These are phyloP conservation scores for Amphibalanus amphitrite DNA, from an alignment of 1,140 invertebrate genomes.

Conservation along the genomic window DNA sequence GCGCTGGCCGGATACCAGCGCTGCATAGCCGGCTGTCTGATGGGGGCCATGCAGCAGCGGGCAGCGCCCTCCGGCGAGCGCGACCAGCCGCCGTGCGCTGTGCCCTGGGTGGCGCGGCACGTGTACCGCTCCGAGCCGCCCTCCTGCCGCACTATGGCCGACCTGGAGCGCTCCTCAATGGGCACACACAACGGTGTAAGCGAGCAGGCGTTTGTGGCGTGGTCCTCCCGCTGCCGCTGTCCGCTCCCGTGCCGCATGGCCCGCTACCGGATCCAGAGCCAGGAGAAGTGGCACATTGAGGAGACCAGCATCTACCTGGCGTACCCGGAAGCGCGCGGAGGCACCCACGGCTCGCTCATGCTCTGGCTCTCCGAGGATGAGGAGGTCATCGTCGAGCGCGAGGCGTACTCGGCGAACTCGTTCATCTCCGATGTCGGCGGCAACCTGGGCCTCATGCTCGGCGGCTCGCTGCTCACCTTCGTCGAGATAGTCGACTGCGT, in stretches of 20 bases:
- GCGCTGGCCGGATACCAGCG: background rate
- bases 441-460: background rate
- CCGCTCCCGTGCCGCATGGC: background rate
- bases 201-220: background rate
- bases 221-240: background rate
- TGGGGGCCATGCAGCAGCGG: background rate
- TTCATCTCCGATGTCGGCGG: background rate
- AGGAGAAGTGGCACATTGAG: background rate
- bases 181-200: background rate
- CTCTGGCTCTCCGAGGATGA: background rate
- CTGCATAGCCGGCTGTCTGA: background rate
- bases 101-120: background rate
- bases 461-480: background rate
- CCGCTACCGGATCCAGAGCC: background rate
- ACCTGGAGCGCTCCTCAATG: background rate
- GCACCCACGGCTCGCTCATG: background rate
- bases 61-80: background rate
- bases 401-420: background rate
- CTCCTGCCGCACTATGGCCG: background rate
- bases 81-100: background rate
- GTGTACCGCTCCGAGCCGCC: background rate
- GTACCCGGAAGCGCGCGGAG: background rate
- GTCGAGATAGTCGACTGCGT: background rate
- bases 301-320: background rate
- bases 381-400: background rate